A percentile compares a stretch with the other conserved stretches of the same genome.
Conservation (phyloP, 1,140 invertebrate species). For the Lepidurus apus region DNA sequence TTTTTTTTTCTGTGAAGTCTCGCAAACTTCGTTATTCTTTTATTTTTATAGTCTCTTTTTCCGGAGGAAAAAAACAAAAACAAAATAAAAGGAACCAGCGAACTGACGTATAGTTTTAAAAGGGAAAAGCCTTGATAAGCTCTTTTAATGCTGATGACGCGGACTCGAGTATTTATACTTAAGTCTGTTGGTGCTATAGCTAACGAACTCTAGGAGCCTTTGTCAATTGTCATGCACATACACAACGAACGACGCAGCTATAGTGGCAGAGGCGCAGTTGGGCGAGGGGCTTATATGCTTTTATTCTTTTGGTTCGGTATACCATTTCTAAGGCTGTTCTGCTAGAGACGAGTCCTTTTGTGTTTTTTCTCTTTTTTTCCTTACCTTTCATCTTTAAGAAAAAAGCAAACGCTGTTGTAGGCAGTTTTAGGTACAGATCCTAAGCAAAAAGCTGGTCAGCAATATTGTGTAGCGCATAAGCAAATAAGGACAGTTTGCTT, state of each 20-base stretch:
- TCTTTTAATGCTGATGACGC: background rate
- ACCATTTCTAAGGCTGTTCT: background rate
- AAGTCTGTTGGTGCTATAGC: background rate
- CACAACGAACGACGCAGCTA: background rate
- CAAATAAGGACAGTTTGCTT: slow-evolving; percentile 12
- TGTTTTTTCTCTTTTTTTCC: background rate
- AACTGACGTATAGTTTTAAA: too few relatives aligned
- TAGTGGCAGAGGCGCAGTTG: background rate
- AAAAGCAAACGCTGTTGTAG: background rate
- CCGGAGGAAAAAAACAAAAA: too few relatives aligned
- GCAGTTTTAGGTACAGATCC: background rate
- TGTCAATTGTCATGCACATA: background rate
- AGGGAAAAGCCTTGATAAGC: background rate
- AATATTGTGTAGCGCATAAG: slow-evolving; percentile 1
- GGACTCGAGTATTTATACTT: background rate
- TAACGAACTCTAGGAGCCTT: background rate
- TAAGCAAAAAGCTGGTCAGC: background rate
- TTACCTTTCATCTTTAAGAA: background rate
- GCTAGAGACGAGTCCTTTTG: background rate
- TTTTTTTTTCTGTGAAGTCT: too few relatives aligned
- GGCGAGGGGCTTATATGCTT: background rate
- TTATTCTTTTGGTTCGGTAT: background rate
- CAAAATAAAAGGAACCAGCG: too few relatives aligned
- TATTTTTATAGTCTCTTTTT: too few relatives aligned
- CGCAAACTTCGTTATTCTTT: too few relatives aligned